Percentiles rank a stretch among this genome's conserved stretches.
phyloP scores from a whole-genome alignment of 1,140 invertebrate species.

The Aphidius gifuensis region DNA sequence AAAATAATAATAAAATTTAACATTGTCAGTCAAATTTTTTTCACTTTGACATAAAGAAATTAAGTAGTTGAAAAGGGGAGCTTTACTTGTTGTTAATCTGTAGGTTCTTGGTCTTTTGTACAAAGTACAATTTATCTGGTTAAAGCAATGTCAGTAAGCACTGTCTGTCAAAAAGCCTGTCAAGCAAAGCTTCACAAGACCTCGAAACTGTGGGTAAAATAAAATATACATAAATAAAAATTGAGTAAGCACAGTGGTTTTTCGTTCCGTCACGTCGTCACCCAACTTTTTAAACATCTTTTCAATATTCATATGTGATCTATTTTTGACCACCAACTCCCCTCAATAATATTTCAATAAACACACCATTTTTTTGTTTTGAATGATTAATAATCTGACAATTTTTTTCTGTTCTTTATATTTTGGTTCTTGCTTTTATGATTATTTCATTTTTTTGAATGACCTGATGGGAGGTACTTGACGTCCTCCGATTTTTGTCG shows the following conservation, averaged over 20 bases:
- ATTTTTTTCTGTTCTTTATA: too few species aligned
- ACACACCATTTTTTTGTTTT: background rate
- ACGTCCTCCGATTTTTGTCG: slow-evolving; percentile 21
- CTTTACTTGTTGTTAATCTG: too few species aligned
- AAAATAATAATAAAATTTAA: too few species aligned
- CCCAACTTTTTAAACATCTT: slow-evolving; percentile 30
- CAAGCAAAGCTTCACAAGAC: slow-evolving; percentile 5
- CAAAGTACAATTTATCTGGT: slow-evolving; percentile 22
- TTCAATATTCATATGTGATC: slow-evolving; percentile 10
- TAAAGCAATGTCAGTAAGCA: slow-evolving; percentile 14
- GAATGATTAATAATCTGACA: too few species aligned
- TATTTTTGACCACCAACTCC: background rate
- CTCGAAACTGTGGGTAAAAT: too few species aligned
- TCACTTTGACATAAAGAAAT: too few species aligned
- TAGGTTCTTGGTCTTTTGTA: background rate
- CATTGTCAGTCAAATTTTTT: too few species aligned
- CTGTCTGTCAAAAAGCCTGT: slow-evolving; percentile 23
- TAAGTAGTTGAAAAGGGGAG: too few species aligned
- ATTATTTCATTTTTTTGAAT: too few species aligned
- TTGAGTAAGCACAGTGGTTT: slow-evolving; percentile 19
- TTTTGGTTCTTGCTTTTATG: too few species aligned
- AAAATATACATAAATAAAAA: too few species aligned
- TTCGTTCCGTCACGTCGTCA: slow-evolving; percentile 30
- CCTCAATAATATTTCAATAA: background rate
- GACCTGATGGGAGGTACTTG: slow-evolving; percentile 2